Conservation (phyloP, 2,888 invertebrate species). For the Mantis religiosa region DNA sequence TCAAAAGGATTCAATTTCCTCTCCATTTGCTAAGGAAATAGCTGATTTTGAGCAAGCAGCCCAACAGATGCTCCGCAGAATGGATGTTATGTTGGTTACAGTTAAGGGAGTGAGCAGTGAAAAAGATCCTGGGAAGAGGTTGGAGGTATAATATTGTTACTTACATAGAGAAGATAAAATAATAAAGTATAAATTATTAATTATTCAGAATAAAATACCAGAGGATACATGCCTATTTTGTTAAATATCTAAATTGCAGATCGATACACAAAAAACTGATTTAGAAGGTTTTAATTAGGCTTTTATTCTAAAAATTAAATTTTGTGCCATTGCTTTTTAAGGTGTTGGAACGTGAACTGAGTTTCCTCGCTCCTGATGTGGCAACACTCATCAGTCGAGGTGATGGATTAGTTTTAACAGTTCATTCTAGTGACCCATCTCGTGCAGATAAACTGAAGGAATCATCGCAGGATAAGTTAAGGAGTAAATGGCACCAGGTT, state of each 20-base stretch:
- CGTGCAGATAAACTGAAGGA: slow-evolving; percentile 56
- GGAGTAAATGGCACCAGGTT: slow-evolving; percentile 61
- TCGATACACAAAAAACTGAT: too few relatives aligned
- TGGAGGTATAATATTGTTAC: slow-evolving; percentile 50
- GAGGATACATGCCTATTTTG: neutral
- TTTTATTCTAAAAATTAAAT: too few relatives aligned
- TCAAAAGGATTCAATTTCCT: neutral
- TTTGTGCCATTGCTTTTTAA: slow-evolving; percentile 35
- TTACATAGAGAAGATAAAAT: neutral
- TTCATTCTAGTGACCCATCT: slow-evolving; percentile 54
- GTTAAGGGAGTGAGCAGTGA: slow-evolving; percentile 54
- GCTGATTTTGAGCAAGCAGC: slow-evolving; percentile 47
- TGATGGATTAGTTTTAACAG: slow-evolving; percentile 66
- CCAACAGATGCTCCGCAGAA: slow-evolving; percentile 51
- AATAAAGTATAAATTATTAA: too few relatives aligned
- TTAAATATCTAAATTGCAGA: neutral
- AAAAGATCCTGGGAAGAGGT: slow-evolving; percentile 57
- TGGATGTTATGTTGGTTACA: slow-evolving; percentile 57
- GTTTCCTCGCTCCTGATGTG: slow-evolving; percentile 66
- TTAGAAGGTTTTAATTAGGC: too few relatives aligned
- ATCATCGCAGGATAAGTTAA: slow-evolving; percentile 55
- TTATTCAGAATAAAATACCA: too few relatives aligned
- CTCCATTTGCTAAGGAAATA: slow-evolving; percentile 42
- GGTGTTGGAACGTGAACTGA: slow-evolving; percentile 61
- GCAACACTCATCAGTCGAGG: slow-evolving; percentile 73